phyloP scores from a whole-genome alignment of 2,113 vertebrate species.

The Apus apus region DNA sequence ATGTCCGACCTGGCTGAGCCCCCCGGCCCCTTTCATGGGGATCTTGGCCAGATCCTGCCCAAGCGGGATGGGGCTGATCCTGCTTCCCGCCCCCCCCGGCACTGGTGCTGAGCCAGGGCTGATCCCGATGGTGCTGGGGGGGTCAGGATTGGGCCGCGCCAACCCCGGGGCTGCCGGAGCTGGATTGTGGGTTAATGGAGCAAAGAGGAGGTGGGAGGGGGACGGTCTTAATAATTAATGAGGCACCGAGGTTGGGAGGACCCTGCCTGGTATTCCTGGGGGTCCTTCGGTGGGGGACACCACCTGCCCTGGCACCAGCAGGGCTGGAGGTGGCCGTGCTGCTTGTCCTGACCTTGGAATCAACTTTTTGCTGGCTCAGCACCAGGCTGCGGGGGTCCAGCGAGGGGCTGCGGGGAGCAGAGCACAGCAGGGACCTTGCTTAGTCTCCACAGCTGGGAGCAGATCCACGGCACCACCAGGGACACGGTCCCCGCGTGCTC shows the following conservation, averaged over 20 bases:
- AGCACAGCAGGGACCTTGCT: rapidly evolving
- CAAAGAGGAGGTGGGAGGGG: background rate
- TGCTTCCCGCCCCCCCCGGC: background rate
- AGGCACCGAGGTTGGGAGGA: background rate
- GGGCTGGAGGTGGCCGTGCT: background rate
- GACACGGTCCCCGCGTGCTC: rapidly evolving
- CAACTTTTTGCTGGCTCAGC: background rate
- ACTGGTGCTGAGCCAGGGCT: background rate
- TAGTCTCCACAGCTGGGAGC: background rate
- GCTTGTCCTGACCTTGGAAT: background rate
- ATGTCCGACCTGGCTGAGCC: rapidly evolving
- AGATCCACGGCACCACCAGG: rapidly evolving
- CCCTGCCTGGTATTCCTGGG: background rate
- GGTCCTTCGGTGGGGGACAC: rapidly evolving
- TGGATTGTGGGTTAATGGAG: background rate
- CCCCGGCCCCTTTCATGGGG: rapidly evolving
- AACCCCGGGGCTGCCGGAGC: background rate
- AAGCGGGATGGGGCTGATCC: background rate
- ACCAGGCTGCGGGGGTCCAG: rapidly evolving
- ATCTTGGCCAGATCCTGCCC: background rate
- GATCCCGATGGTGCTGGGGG: rapidly evolving
- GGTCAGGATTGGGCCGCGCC: background rate
- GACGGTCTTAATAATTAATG: rapidly evolving
- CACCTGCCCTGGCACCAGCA: rapidly evolving
- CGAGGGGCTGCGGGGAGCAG: background rate